A percentile compares a stretch with the other conserved stretches of the same genome.
phyloP scores from a whole-genome alignment of 2,797 vertebrate genomes.

The Pseudochromis fuscus region DNA sequence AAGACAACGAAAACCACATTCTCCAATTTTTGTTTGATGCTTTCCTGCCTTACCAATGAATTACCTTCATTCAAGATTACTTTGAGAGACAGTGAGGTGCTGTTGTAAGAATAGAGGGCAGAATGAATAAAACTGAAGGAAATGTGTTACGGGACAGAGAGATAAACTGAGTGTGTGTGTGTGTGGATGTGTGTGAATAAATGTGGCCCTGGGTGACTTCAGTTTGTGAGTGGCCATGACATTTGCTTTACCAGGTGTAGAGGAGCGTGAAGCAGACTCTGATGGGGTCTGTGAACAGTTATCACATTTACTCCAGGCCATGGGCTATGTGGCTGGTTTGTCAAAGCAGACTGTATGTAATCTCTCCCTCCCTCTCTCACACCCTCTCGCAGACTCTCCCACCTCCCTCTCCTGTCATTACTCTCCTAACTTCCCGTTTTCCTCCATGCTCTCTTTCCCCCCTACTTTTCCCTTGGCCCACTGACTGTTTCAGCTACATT shows the following conservation, averaged over 20 bases:
- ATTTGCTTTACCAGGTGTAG: constrained; percentile 77
- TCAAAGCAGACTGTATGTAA: constrained; percentile 61
- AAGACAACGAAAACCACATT: constrained; percentile 2
- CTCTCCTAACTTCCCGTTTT: constrained; percentile 40
- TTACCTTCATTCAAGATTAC: constrained; percentile 34
- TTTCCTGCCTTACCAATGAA: constrained; percentile 14
- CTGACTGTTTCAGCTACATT: constrained; percentile 57
- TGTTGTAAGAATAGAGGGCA: constrained; percentile 16
- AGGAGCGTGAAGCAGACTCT: constrained; percentile 74
- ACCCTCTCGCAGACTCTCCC: constrained; percentile 37
- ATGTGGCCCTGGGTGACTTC: constrained; percentile 60
- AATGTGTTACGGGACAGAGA: constrained; percentile 42
- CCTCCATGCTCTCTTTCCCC: constrained; percentile 37
- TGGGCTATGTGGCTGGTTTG: constrained; percentile 60
- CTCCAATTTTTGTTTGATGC: constrained; percentile 33
- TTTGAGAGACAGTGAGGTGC: constrained; percentile 3
- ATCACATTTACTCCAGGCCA: constrained; percentile 77
- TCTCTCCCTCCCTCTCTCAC: constrained; percentile 48
- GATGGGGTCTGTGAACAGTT: constrained; percentile 76
- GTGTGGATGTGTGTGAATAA: constrained; percentile 47
- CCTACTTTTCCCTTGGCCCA: constrained; percentile 47
- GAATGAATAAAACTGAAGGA: constrained; percentile 38
- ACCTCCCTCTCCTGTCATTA: constrained; percentile 37
- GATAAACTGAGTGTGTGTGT: constrained; percentile 26
- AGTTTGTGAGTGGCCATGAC: constrained; percentile 73